These are phyloP conservation scores for Atrina japonica DNA, from an alignment of 2,888 invertebrate species.

Conservation along the genomic window DNA sequence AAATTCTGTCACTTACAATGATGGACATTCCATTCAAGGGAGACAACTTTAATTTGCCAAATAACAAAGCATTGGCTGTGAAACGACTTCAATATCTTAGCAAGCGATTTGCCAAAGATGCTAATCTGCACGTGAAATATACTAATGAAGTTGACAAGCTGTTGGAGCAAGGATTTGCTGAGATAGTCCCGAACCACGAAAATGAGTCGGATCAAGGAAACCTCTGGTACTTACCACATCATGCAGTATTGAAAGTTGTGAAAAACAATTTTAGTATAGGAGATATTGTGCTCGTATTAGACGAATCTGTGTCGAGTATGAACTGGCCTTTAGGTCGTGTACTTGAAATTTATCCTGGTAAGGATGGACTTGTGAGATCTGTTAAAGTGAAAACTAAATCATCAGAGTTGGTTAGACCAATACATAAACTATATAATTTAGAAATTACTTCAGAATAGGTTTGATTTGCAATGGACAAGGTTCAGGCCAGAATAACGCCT, in stretches of 20 bases:
- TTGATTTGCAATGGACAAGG: too few relatives aligned
- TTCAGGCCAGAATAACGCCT: too few relatives aligned
- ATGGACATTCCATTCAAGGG: slow-evolving; percentile 10
- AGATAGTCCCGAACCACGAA: neutral
- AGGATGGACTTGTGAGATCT: slow-evolving; percentile 7
- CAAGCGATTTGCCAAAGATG: neutral
- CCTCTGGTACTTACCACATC: slow-evolving; percentile 41
- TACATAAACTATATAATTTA: too few relatives aligned
- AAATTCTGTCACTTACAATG: neutral
- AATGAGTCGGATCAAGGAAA: neutral
- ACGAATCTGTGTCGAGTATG: neutral
- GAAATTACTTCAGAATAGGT: too few relatives aligned
- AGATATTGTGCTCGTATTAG: slow-evolving; percentile 1
- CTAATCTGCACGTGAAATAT: neutral
- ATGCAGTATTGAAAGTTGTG: slow-evolving; percentile 17
- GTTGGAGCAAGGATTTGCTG: too few relatives aligned
- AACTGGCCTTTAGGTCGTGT: slow-evolving; percentile 8
- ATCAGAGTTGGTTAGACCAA: too few relatives aligned
- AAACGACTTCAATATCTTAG: neutral
- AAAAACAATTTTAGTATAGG: too few relatives aligned
- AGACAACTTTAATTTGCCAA: slow-evolving; percentile 3
- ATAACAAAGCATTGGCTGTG: neutral
- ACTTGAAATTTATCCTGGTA: slow-evolving; percentile 6
- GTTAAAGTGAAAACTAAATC: slow-evolving; percentile 8
- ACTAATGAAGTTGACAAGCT: neutral